Conservation (phyloP, 2,113 vertebrate genomes). For the Bucco capensis region DNA sequence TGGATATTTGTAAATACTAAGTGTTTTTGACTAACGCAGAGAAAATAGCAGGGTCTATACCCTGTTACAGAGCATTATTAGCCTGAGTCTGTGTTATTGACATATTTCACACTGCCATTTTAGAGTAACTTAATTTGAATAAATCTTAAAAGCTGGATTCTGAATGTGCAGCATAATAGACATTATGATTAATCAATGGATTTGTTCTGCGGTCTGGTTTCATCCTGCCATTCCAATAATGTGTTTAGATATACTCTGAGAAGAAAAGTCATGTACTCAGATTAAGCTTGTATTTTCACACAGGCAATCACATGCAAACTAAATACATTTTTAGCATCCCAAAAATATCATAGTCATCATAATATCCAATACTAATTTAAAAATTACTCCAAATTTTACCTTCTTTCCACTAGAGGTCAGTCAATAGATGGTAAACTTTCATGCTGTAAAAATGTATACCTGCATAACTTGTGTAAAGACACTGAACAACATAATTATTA, state of each 20-base stretch:
- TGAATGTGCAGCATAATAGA: background rate
- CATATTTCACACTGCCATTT: background rate
- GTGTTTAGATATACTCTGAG: background rate
- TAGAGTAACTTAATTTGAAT: background rate
- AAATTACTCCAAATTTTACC: background rate
- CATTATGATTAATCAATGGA: background rate
- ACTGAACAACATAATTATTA: background rate
- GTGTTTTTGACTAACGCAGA: background rate
- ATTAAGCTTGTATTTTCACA: background rate
- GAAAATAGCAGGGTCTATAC: background rate
- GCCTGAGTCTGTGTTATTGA: background rate
- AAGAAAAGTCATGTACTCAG: background rate
- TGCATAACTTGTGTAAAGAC: background rate
- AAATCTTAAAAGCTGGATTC: background rate
- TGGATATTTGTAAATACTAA: background rate
- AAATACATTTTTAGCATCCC: background rate
- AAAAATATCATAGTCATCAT: background rate
- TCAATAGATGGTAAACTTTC: conserved; percentile 11
- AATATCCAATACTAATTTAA: background rate
- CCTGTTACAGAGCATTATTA: background rate
- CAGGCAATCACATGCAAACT: background rate
- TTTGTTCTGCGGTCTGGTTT: background rate
- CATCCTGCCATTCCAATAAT: background rate
- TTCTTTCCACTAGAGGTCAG: conserved; percentile 58
- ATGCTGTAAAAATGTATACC: background rate